Conservation (phyloP, 2,888 invertebrate genomes). For the Anaspis maculata region DNA sequence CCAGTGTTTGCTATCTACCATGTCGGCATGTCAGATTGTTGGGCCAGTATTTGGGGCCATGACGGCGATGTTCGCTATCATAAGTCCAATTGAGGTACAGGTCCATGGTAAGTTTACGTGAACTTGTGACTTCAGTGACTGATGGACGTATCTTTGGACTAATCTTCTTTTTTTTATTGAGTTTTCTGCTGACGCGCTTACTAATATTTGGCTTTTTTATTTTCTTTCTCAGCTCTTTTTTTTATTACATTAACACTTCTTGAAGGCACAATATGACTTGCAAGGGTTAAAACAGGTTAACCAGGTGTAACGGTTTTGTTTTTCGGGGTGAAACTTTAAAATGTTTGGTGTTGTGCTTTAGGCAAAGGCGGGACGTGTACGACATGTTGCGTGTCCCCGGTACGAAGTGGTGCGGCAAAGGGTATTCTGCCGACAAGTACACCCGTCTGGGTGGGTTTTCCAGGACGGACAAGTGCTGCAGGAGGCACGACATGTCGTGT, state of each 20-base stretch:
- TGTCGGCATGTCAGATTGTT: no score
- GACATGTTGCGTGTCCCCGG: conserved; percentile 78
- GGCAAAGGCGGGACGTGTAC: conserved; percentile 43
- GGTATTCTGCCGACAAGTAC: conserved; percentile 70
- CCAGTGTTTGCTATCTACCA: no score
- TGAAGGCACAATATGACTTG: conserved; percentile 3
- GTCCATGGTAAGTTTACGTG: no score
- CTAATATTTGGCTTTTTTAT: no score
- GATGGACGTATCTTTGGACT: no score
- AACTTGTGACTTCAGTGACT: no score
- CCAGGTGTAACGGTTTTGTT: not conserved
- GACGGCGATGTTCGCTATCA: no score
- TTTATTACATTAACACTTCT: not conserved
- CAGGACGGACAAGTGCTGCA: conserved; percentile 79
- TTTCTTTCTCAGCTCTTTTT: not conserved
- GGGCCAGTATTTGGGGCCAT: no score
- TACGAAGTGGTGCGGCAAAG: conserved; percentile 91
- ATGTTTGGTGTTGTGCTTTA: conserved; percentile 2
- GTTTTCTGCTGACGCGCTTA: no score
- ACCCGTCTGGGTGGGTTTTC: conserved; percentile 78
- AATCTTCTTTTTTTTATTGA: no score
- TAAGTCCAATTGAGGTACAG: no score
- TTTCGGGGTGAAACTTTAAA: not conserved
- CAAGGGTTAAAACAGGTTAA: conserved; percentile 1
- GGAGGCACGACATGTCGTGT: conserved; percentile 79